Percentiles rank a stretch among this genome's conserved stretches.
Conservation (phyloP, 2,113 vertebrate genomes). For the Charina bottae region DNA sequence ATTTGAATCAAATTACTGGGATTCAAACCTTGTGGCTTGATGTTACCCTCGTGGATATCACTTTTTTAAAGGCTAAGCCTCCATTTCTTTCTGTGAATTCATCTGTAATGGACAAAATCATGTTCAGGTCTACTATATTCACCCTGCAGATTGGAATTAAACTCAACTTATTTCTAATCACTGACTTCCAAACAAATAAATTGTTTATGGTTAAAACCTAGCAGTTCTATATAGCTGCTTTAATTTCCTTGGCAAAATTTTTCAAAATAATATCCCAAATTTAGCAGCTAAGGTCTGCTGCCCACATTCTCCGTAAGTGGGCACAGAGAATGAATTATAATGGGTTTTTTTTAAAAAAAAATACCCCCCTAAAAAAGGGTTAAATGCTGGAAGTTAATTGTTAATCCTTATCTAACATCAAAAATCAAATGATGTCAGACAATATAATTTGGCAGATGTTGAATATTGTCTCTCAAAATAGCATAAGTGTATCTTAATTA, state of each 20-base stretch:
- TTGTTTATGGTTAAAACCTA: neutral
- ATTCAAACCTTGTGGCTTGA: constrained; percentile 13
- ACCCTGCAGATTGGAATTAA: neutral
- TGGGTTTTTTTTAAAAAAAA: neutral
- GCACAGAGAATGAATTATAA: neutral
- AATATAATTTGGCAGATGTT: neutral
- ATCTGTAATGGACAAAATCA: constrained; percentile 2
- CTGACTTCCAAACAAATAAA: neutral
- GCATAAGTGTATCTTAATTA: neutral
- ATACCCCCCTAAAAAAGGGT: neutral
- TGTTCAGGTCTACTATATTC: neutral
- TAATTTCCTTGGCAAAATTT: neutral
- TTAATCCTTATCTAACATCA: neutral
- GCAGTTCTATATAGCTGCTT: neutral
- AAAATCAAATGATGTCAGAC: neutral
- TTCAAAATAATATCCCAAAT: neutral
- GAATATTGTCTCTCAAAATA: neutral
- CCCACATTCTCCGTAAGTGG: neutral
- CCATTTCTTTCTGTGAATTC: neutral
- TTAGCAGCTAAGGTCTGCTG: neutral
- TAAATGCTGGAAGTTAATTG: neutral
- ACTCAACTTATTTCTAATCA: neutral
- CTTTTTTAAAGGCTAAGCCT: neutral
- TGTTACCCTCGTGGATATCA: constrained; percentile 2
- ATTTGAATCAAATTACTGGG: neutral